These are phyloP conservation scores for Scortum barcoo DNA, from an alignment of 2,113 vertebrate genomes.

Conservation along the genomic window DNA sequence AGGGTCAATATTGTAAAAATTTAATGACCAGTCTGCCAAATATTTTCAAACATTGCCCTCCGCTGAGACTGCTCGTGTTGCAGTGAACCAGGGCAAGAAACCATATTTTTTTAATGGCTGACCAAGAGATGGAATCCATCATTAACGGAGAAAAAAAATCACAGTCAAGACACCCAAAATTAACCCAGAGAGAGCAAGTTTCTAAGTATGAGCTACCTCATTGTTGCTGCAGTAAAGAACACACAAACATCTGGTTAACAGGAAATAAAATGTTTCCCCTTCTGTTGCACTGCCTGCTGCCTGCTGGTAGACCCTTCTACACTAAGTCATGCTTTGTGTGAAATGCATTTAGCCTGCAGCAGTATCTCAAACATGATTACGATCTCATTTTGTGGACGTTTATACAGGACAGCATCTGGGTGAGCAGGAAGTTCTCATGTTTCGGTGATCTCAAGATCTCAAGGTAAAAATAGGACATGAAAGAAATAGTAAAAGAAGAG, in stretches of 20 bases:
- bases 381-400: constrained; percentile 1
- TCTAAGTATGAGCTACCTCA: background rate
- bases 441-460: background rate
- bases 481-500: background rate
- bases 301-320: background rate
- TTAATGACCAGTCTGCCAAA: background rate
- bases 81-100: background rate
- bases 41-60: background rate
- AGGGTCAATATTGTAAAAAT: background rate
- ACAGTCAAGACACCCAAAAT: background rate
- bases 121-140: background rate
- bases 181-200: background rate
- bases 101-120: background rate
- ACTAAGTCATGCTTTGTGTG: background rate
- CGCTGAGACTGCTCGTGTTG: background rate
- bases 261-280: background rate
- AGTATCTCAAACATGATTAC: background rate
- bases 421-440: constrained; percentile 35
- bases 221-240: background rate
- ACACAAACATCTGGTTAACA: background rate
- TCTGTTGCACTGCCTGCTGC: background rate
- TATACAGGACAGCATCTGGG: constrained; percentile 2
- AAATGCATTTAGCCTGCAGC: background rate
- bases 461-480: background rate
- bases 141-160: background rate